Evolutionary conservation across 2,888 invertebrate genomes (phyloP).

Genomic region (Eretmocerus hayati): DNA sequence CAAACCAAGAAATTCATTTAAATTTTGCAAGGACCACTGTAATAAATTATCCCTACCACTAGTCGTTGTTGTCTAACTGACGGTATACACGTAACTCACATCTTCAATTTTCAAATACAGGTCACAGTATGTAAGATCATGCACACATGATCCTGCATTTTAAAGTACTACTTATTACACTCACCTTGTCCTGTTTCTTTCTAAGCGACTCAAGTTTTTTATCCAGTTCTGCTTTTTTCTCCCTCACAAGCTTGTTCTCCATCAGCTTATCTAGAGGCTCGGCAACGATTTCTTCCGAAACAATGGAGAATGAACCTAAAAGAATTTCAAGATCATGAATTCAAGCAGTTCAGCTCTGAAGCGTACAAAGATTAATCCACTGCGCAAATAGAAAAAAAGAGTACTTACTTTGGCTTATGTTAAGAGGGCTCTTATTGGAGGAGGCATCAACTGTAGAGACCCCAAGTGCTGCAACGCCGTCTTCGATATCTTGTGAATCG

Average conservation of each 20-base stretch:
- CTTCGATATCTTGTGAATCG: conserved; percentile 39
- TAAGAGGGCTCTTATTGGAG: conserved; percentile 37
- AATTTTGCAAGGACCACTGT: too few species aligned
- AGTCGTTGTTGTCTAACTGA: too few species aligned
- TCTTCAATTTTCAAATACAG: too few species aligned
- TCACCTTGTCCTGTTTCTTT: conserved; percentile 70
- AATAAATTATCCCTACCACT: too few species aligned
- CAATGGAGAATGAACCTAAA: conserved; percentile 27
- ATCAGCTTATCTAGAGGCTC: conserved; percentile 75
- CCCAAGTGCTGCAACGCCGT: conserved; percentile 28
- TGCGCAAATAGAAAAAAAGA: too few species aligned
- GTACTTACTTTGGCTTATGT: conserved; percentile 32
- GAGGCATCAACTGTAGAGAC: conserved; percentile 31
- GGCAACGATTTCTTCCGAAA: conserved; percentile 55
- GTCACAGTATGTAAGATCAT: too few species aligned
- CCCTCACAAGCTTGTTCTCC: conserved; percentile 73
- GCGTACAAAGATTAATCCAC: too few species aligned
- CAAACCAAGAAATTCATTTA: too few species aligned
- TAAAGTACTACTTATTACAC: background rate
- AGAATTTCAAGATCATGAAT: too few species aligned
- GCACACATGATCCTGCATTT: too few species aligned
- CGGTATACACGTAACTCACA: too few species aligned
- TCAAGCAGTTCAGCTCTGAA: too few species aligned
- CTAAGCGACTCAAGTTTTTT: conserved; percentile 78
- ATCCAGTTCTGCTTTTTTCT: conserved; percentile 76